Evolutionary conservation across 2,888 invertebrate species (phyloP).

Genomic region (Deilephila porcellus): DNA sequence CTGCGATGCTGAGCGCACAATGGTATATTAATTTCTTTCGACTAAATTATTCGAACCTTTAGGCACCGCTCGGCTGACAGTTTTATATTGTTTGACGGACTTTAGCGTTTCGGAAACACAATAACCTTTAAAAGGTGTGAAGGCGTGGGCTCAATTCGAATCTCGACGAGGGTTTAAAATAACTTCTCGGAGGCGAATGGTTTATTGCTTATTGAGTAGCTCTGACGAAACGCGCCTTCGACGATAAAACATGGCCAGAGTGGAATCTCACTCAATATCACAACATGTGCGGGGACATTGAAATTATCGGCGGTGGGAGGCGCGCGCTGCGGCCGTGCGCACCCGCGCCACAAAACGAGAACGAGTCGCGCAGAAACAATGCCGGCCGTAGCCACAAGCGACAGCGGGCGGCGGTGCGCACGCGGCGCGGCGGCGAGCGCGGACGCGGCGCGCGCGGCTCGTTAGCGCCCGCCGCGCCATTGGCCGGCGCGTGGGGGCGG

Average conservation of each 20-base stretch:
- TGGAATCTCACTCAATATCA: conserved; percentile 83
- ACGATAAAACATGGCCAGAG: conserved; percentile 77
- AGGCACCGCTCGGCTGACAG: conserved; percentile 42
- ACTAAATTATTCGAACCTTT: conserved; percentile 16
- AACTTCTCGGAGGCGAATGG: conserved; percentile 82
- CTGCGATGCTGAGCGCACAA: neutral
- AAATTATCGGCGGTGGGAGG: conserved; percentile 83
- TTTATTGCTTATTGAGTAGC: conserved; percentile 84
- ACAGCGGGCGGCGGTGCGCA: conserved; percentile 53
- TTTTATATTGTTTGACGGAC: conserved; percentile 49
- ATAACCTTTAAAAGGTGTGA: conserved; percentile 84
- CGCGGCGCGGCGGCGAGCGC: conserved; percentile 54
- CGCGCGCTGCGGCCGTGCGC: conserved; percentile 47
- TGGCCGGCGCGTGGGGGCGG: conserved; percentile 74
- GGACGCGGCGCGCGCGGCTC: conserved; percentile 60
- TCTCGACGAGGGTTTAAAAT: conserved; percentile 76
- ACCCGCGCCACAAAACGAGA: conserved; percentile 22
- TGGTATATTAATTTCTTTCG: conserved; percentile 21
- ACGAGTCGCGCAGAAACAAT: conserved; percentile 51
- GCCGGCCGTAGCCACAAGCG: conserved; percentile 45
- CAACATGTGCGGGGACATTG: conserved; percentile 79
- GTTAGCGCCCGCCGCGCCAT: conserved; percentile 67
- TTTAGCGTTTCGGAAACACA: conserved; percentile 78
- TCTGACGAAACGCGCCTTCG: conserved; percentile 79
- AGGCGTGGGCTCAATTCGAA: conserved; percentile 76